These are phyloP conservation scores for Dysmachus trigonus DNA, from an alignment of 2,888 invertebrate species.

Conservation along the genomic window DNA sequence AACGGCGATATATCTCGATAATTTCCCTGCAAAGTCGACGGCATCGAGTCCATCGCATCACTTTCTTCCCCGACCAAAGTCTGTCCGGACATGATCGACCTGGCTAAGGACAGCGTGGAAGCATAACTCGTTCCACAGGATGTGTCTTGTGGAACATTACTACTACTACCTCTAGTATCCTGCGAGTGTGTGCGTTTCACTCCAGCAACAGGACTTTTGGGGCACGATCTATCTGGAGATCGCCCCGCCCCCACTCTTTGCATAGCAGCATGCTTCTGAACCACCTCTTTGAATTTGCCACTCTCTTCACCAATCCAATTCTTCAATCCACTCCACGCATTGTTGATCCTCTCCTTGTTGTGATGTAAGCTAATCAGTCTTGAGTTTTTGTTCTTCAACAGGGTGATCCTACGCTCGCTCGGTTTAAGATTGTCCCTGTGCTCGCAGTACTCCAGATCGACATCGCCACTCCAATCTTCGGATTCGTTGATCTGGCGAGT, in stretches of 20 bases:
- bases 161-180: not conserved
- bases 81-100: slow-evolving; percentile 34
- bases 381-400: slow-evolving; percentile 62
- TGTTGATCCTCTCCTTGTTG: slow-evolving; percentile 61
- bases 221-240: not conserved
- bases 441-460: slow-evolving; percentile 63
- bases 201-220: not conserved
- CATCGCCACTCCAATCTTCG: slow-evolving; percentile 61
- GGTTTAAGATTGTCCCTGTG: slow-evolving; percentile 63
- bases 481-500: slow-evolving; percentile 62
- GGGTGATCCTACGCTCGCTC: slow-evolving; percentile 61
- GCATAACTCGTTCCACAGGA: slow-evolving; percentile 36
- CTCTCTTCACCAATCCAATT: slow-evolving; percentile 63
- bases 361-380: slow-evolving; percentile 60
- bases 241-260: slow-evolving; percentile 57
- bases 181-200: not conserved
- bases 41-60: not conserved
- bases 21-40: not conserved
- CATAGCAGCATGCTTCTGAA: slow-evolving; percentile 61
- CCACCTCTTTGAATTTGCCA: slow-evolving; percentile 60
- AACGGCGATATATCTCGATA: slow-evolving; percentile 49
- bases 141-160: not conserved
- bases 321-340: slow-evolving; percentile 64
- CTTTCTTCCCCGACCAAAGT: slow-evolving; percentile 19
- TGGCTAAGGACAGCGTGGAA: slow-evolving; percentile 42